These are phyloP conservation scores for Carassius auratus DNA, from an alignment of 2,113 vertebrate species.

Conservation along the genomic window DNA sequence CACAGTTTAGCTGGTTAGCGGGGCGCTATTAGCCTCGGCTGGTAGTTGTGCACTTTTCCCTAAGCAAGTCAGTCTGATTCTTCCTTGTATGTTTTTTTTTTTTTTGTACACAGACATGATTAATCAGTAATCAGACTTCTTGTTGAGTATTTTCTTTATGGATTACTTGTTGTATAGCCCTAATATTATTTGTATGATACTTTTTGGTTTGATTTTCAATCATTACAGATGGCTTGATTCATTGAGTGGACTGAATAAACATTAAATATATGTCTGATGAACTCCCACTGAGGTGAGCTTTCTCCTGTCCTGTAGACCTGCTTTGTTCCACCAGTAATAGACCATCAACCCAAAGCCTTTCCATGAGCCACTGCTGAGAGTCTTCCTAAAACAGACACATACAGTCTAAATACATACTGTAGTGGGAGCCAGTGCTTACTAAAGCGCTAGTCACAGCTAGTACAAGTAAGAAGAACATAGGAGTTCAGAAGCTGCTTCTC, in stretches of 20 bases:
- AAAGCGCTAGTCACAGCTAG: background rate
- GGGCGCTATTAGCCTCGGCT: background rate
- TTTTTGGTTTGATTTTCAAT: background rate
- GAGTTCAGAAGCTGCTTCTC: slow-evolving; percentile 3
- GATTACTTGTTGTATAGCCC: background rate
- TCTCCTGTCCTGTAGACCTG: background rate
- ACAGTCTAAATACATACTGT: background rate
- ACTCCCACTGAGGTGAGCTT: background rate
- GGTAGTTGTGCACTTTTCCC: background rate
- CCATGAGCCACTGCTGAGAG: background rate
- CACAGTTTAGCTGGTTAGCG: background rate
- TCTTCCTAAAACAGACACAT: background rate
- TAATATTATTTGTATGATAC: background rate
- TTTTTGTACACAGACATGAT: background rate
- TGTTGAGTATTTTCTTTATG: background rate
- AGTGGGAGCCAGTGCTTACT: background rate
- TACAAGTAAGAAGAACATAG: background rate
- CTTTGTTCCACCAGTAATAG: background rate
- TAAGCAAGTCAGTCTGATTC: background rate
- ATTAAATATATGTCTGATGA: background rate
- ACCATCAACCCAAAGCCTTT: slow-evolving; percentile 11
- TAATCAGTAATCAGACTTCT: background rate
- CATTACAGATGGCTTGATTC: background rate
- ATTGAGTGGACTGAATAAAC: background rate
- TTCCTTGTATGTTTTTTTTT: background rate